A percentile compares a stretch with the other conserved stretches of the same genome.
phyloP scores from a whole-genome alignment of 1,140 invertebrate genomes.

The Drosophila bipectinata region DNA sequence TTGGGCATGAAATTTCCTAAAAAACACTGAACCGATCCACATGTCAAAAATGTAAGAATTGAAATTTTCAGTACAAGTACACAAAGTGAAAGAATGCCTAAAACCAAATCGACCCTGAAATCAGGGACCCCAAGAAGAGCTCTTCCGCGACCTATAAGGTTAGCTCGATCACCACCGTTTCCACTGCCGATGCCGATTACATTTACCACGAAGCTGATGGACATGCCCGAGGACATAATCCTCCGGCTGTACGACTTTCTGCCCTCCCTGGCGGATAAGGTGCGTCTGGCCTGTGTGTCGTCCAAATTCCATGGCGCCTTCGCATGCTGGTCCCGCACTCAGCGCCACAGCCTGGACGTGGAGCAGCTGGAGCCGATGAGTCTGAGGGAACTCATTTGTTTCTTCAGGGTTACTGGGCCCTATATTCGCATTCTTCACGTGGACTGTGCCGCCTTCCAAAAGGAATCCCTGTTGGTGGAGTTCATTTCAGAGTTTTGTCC shows the following conservation, averaged over 20 bases:
- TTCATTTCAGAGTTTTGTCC: slow-evolving; percentile 60
- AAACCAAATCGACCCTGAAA: neutral
- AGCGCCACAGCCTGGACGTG: slow-evolving; percentile 20
- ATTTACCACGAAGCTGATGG: slow-evolving; percentile 16
- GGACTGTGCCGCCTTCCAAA: slow-evolving; percentile 51
- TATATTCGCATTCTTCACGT: slow-evolving; percentile 42
- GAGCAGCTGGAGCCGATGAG: slow-evolving; percentile 57
- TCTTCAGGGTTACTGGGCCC: slow-evolving; percentile 58
- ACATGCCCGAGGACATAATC: slow-evolving; percentile 55
- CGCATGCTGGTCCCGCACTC: slow-evolving; percentile 37
- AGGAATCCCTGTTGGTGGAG: slow-evolving; percentile 64
- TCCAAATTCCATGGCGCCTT: slow-evolving; percentile 51
- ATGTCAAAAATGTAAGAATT: slow-evolving; percentile 25
- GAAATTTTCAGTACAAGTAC: slow-evolving; percentile 39
- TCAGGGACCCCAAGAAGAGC: neutral
- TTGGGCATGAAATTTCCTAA: no score
- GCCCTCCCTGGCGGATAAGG: slow-evolving; percentile 45
- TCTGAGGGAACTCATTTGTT: slow-evolving; percentile 53
- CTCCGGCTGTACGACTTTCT: slow-evolving; percentile 34
- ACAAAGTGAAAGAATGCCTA: slow-evolving; percentile 11
- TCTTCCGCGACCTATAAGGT: neutral
- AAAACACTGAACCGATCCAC: neutral
- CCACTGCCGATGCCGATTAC: neutral
- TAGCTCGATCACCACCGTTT: neutral
- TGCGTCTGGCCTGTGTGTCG: slow-evolving; percentile 46